Evolutionary conservation across 2,888 invertebrate genomes (phyloP).

Genomic region (Drosophila anomalata): DNA sequence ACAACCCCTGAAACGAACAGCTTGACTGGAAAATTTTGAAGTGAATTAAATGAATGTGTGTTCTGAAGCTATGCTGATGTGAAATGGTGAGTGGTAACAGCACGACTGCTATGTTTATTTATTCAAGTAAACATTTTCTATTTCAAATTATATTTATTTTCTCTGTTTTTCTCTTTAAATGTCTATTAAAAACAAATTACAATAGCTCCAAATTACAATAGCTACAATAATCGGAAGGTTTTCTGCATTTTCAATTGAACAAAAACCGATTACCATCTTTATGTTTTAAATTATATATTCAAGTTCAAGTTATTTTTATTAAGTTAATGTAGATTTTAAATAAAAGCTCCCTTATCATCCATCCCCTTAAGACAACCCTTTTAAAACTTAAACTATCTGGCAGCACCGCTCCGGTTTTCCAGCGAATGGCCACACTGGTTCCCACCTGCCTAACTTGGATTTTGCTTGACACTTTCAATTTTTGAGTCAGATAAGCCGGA

Average conservation of each 20-base stretch:
- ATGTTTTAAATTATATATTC: too few species aligned
- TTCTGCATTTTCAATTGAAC: too few species aligned
- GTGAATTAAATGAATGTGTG: slow-evolving; percentile 1
- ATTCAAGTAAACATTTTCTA: background rate
- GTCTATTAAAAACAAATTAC: too few species aligned
- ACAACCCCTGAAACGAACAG: slow-evolving; percentile 5
- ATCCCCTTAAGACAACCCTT: background rate
- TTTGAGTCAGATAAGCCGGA: slow-evolving; percentile 7
- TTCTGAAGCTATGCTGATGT: background rate
- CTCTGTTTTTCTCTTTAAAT: too few species aligned
- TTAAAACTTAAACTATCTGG: background rate
- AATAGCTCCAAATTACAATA: too few species aligned
- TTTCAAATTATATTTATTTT: background rate
- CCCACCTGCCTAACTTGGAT: slow-evolving; percentile 9
- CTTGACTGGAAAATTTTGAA: slow-evolving; percentile 32
- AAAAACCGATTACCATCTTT: too few species aligned
- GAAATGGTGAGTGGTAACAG: slow-evolving; percentile 13
- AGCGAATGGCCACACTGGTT: background rate
- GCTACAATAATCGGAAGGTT: too few species aligned
- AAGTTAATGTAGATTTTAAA: background rate
- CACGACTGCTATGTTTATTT: slow-evolving; percentile 18
- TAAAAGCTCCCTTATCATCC: background rate
- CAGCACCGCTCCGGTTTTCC: background rate
- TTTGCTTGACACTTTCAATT: slow-evolving; percentile 13
- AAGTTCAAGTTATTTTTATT: too few species aligned